phyloP scores from a whole-genome alignment of 2,113 vertebrate genomes.

The Calidris pugnax region DNA sequence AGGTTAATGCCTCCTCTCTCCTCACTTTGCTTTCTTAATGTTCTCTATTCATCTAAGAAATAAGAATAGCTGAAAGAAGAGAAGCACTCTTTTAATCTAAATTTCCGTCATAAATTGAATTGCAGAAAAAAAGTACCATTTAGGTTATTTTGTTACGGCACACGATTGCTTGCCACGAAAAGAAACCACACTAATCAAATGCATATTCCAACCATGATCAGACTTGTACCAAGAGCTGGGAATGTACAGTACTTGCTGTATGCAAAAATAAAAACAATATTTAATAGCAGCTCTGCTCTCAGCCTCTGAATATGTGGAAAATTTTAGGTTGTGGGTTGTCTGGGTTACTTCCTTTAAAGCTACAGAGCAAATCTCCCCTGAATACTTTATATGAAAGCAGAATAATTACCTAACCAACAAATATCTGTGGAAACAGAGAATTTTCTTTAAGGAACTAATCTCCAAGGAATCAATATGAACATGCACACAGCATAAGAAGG shows the following conservation, averaged over 20 bases:
- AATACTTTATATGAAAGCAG: neutral
- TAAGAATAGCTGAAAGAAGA: neutral
- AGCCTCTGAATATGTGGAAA: slow-evolving; percentile 38
- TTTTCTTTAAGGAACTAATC: slow-evolving; percentile 5
- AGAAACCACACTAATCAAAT: slow-evolving; percentile 49
- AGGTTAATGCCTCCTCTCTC: neutral
- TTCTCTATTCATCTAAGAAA: neutral
- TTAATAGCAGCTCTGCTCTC: slow-evolving; percentile 46
- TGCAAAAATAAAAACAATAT: slow-evolving; percentile 51
- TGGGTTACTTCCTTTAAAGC: slow-evolving; percentile 51
- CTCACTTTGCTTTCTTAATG: neutral
- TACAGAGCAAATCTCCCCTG: neutral
- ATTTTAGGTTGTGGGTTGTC: slow-evolving; percentile 54
- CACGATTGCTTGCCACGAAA: neutral
- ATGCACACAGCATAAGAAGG: neutral
- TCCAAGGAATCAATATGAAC: neutral
- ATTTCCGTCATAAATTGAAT: neutral
- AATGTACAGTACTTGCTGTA: slow-evolving; percentile 43
- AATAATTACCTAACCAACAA: slow-evolving; percentile 12
- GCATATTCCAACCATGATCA: slow-evolving; percentile 11
- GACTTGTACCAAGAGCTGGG: neutral
- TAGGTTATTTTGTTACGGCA: neutral
- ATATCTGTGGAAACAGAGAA: neutral
- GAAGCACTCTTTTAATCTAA: neutral
- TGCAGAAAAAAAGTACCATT: neutral